Conservation (phyloP, 2,113 vertebrate genomes). For the Lontra canadensis region DNA sequence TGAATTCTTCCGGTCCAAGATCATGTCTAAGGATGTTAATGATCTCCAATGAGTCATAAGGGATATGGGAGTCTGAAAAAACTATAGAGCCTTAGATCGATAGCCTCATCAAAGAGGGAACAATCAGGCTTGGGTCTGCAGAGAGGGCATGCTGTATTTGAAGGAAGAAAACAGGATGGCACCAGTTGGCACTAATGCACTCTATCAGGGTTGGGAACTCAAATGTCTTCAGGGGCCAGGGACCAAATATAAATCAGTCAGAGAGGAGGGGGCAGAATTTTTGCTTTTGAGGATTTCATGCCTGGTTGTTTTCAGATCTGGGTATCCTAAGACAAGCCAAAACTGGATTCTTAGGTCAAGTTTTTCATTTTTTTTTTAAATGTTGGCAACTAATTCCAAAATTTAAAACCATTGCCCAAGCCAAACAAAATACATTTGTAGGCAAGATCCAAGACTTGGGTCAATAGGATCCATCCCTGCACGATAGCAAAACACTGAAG, state of each 20-base stretch:
- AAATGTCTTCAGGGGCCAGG: neutral
- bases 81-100: neutral
- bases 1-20: neutral
- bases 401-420: neutral
- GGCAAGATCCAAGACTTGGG: neutral
- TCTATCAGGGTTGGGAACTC: neutral
- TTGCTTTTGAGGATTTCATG: neutral
- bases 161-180: neutral
- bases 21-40: neutral
- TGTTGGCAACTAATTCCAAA: neutral
- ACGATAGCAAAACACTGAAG: neutral
- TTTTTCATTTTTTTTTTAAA: neutral
- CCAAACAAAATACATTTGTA: neutral
- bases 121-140: neutral
- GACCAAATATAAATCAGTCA: neutral
- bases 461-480: neutral
- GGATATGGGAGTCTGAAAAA: neutral
- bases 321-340: neutral
- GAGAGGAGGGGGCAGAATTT: neutral
- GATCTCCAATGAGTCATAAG: neutral
- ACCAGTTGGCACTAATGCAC: neutral
- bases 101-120: neutral
- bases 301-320: neutral
- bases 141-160: neutral
- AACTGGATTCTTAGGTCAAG: neutral